Conservation (phyloP, 1,140 invertebrate genomes). For the Parapsyche elsis region DNA sequence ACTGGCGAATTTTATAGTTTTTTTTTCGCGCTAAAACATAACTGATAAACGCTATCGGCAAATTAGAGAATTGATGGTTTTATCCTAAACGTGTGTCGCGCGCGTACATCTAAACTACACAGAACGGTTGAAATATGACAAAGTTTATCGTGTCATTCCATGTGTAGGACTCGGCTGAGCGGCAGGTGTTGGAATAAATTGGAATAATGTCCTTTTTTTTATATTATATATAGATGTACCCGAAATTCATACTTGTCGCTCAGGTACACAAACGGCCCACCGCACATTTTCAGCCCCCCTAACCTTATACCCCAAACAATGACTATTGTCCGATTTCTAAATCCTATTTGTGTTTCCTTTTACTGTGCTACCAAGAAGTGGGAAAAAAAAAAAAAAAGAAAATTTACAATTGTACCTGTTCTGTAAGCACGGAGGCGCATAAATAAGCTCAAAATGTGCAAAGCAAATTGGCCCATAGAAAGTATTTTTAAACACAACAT, state of each 20-base stretch:
- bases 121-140: slow-evolving; percentile 2
- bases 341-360: slow-evolving; percentile 16
- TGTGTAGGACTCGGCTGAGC: background rate
- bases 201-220: background rate
- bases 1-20: too few relatives aligned
- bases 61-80: background rate
- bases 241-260: background rate
- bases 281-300: slow-evolving; percentile 21
- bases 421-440: too few relatives aligned
- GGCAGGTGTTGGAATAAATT: slow-evolving; percentile 24
- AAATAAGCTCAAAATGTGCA: too few relatives aligned
- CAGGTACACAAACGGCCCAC: slow-evolving; percentile 32
- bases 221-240: background rate
- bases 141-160: slow-evolving; percentile 19
- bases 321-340: slow-evolving; percentile 33
- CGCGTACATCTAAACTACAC: background rate
- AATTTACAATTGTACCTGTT: slow-evolving; percentile 10
- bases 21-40: too few relatives aligned
- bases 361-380: background rate
- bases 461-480: too few relatives aligned
- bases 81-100: background rate
- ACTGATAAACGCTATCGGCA: too few relatives aligned
- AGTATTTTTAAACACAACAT: too few relatives aligned
- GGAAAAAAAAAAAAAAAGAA: background rate
- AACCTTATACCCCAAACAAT: slow-evolving; percentile 28